Evolutionary conservation across 2,113 vertebrate species (phyloP).

Genomic region (Xiphorhynchus elegans): DNA sequence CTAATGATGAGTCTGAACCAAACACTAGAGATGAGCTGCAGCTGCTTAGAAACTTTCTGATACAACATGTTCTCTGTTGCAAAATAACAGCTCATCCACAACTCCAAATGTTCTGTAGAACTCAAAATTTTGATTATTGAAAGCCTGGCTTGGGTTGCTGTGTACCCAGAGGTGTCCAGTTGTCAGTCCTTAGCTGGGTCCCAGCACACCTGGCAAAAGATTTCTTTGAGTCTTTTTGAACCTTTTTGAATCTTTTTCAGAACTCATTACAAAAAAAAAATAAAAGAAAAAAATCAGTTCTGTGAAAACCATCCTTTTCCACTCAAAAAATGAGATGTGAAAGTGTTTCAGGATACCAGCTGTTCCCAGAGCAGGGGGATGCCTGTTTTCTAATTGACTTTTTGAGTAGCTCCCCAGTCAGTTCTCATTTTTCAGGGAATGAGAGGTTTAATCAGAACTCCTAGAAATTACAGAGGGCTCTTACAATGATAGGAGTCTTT

Average conservation of each 20-base stretch:
- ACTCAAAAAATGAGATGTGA: neutral
- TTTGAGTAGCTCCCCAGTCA: neutral
- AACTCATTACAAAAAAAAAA: neutral
- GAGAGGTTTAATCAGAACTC: neutral
- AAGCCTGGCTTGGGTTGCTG: neutral
- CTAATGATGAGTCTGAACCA: slow-evolving; percentile 4
- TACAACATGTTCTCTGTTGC: neutral
- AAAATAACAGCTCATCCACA: neutral
- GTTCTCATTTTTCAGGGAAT: neutral
- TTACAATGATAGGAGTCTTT: neutral
- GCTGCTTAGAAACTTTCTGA: slow-evolving; percentile 28
- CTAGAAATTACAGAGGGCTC: neutral
- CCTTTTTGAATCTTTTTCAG: neutral
- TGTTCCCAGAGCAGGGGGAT: neutral
- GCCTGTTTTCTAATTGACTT: neutral
- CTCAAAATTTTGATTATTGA: neutral
- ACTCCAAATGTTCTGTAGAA: neutral
- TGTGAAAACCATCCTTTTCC: neutral
- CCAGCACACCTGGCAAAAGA: neutral
- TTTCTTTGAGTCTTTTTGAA: neutral
- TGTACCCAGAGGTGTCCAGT: neutral
- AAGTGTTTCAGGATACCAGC: neutral
- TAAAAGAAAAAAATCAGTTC: neutral
- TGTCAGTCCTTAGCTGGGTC: neutral
- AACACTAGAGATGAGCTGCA: slow-evolving; percentile 4